Evolutionary conservation across 92 coral and sea anemone genomes (phyloP), one percentile per base, ranked within the genome.

Genomic region (Hydrozoanthus gracilis): DNA sequence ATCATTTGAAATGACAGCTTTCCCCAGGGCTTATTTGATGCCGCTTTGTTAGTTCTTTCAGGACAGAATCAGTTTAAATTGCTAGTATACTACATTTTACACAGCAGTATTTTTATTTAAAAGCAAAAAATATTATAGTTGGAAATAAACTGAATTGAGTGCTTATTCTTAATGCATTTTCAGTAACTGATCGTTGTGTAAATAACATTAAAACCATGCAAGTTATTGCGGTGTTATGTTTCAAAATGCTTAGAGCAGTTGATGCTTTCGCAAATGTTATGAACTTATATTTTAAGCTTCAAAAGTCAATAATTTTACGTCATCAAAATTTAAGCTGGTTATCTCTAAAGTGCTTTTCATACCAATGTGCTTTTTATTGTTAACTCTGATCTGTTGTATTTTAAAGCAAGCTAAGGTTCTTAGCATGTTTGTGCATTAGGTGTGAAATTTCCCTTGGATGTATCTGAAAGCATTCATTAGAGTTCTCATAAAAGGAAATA

Each of bases 141-240:
- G 2, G 44, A 68, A 68, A 3, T 68, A 3, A 68, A 48, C 4
- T 12, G 3, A 16, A 50, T 11, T 13, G 11, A 12, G 6, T 5
- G 61, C 73, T 64, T 35, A 80, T 45, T 64, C 61, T 48, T 49
- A 8, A 47, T 62, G 85, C 85, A 80, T 78, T 58, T 67, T 78
- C 56, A 62, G 73, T 45, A 80, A 80, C 60, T 80, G 85, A 49
- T 80, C 72, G 12, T 14, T 65, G 74, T 49, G 85, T 47, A 67
- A 65, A 27, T 80, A 65, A 48, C 85, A 64, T 66, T 80, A 58
- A 65, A 80, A 61, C 74, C 73, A 64, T 49, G 73, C 73, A 48
- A 49, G 49, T 80, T 65, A 64, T 64, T 64, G 12, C 47, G 48
- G 73, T 80, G 27, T 64, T 47, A 62, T 20, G 20, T 80, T 80